Conservation (phyloP, 2,797 vertebrate species). For the Monodelphis domestica region DNA sequence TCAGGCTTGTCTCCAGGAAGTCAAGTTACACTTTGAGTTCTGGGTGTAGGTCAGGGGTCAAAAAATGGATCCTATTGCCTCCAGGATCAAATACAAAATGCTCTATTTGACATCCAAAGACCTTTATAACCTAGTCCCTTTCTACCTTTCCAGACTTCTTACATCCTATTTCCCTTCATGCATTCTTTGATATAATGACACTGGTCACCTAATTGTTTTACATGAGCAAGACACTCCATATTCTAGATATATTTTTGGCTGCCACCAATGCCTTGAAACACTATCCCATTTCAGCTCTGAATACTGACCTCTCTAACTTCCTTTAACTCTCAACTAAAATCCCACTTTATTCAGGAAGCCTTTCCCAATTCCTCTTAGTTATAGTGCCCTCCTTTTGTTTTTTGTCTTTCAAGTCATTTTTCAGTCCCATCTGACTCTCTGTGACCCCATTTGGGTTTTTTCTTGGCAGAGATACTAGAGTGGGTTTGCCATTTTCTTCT, state of each 20-base stretch:
- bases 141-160: not conserved
- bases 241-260: not conserved
- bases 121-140: not conserved
- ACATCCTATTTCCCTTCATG: not conserved
- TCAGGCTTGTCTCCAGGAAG: not conserved
- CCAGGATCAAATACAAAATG: not conserved
- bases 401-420: not conserved
- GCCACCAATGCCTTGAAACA: not conserved
- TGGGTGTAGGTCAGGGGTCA: constrained; percentile 5
- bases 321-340: not conserved
- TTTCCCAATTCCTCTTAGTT: not conserved
- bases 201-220: not conserved
- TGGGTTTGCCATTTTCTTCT: not conserved
- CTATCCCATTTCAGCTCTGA: not conserved
- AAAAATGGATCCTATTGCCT: not conserved
- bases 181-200: not conserved
- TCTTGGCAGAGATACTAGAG: not conserved
- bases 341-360: not conserved
- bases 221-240: not conserved
- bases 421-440: not conserved
- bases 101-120: not conserved
- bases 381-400: not conserved
- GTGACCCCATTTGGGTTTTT: not conserved
- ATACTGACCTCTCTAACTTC: not conserved
- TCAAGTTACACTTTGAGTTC: not conserved